These are phyloP conservation scores for Melanargia galathea DNA, from an alignment of 2,888 invertebrate species.

Conservation along the genomic window DNA sequence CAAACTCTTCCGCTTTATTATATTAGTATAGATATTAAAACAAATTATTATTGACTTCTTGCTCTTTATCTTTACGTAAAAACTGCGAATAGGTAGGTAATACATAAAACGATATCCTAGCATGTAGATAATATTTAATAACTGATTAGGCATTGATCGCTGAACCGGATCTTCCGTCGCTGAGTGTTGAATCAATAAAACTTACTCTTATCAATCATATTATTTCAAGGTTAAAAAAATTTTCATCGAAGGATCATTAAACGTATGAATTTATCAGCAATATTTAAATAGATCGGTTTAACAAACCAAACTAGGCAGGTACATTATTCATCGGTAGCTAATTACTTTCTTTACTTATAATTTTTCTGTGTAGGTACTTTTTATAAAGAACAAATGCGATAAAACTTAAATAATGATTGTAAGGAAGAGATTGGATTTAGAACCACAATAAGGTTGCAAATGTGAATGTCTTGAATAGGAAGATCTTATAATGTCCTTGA, in stretches of 20 bases:
- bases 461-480: no score
- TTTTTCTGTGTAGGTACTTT: no score
- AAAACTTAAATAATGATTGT: no score
- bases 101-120: neutral
- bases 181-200: neutral
- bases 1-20: no score
- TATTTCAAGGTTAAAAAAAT: slow-evolving; percentile 2
- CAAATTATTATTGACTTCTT: neutral
- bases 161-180: slow-evolving; percentile 12
- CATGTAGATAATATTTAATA: neutral
- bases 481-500: no score
- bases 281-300: neutral
- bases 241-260: neutral
- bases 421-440: no score
- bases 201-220: neutral
- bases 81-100: neutral
- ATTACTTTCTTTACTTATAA: no score
- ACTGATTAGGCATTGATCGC: slow-evolving; percentile 8
- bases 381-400: no score
- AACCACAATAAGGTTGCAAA: no score
- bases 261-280: neutral
- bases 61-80: neutral
- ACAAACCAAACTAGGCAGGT: no score
- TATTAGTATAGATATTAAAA: no score
- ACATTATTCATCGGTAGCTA: no score